A percentile compares a stretch with the other conserved stretches of the same genome.
These are phyloP conservation scores for Stichopus chloronotus DNA, from an alignment of 35 echinoderm and acorn worm genomes.

Conservation along the genomic window DNA sequence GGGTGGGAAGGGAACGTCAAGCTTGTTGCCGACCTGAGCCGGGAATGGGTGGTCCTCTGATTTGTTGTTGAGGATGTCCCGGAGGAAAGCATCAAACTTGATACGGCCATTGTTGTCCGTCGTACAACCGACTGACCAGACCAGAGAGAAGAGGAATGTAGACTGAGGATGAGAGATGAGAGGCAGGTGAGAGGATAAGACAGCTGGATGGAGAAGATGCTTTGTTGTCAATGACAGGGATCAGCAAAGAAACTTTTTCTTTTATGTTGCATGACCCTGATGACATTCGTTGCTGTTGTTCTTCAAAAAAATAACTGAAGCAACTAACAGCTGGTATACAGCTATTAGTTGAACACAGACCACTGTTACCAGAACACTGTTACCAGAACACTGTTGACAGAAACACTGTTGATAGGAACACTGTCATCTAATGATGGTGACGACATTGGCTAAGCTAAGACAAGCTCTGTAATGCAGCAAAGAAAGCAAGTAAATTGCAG, in stretches of 20 bases:
- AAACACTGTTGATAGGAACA: too few relatives aligned
- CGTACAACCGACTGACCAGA: slow-evolving; percentile 92
- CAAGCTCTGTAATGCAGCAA: too few relatives aligned
- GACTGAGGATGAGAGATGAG: slow-evolving; percentile 64
- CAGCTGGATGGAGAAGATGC: not conserved
- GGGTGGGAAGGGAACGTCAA: slow-evolving; percentile 92
- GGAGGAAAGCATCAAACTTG: slow-evolving; percentile 87
- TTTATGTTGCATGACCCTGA: too few relatives aligned
- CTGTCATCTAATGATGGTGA: too few relatives aligned
- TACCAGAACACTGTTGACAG: too few relatives aligned
- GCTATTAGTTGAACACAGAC: too few relatives aligned
- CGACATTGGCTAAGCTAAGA: too few relatives aligned
- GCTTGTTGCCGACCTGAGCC: slow-evolving; percentile 75
- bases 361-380: too few relatives aligned
- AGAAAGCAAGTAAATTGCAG: too few relatives aligned
- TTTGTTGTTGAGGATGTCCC: slow-evolving; percentile 85
- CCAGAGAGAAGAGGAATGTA: slow-evolving; percentile 85
- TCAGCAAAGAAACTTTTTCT: not conserved
- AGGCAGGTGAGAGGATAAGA: not conserved
- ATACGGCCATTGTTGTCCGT: slow-evolving; percentile 80
- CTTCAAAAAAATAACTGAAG: too few relatives aligned
- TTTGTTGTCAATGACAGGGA: not conserved
- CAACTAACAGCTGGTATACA: too few relatives aligned
- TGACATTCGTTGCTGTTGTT: too few relatives aligned
- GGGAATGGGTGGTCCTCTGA: slow-evolving; percentile 85